Percentiles rank a stretch among this genome's conserved stretches.
These are phyloP conservation scores for Hypotaenidia philippensis DNA, from an alignment of 2,797 vertebrate species.

Conservation along the genomic window DNA sequence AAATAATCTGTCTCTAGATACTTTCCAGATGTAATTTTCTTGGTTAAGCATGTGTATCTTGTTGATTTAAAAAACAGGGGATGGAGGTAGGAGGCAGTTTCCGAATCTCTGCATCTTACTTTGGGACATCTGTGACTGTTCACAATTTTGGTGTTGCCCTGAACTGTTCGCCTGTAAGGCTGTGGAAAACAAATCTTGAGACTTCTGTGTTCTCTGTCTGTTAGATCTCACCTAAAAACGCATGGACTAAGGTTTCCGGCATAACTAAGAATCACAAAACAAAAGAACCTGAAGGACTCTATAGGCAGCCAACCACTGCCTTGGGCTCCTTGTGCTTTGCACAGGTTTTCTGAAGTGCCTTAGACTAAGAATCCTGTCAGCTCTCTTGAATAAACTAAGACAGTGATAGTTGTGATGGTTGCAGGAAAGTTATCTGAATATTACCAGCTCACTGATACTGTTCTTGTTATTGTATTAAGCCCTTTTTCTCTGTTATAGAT, in stretches of 20 bases:
- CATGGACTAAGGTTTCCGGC: background rate
- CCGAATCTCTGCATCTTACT: slow-evolving; percentile 14
- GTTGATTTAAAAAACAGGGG: slow-evolving; percentile 37
- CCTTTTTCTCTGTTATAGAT: background rate
- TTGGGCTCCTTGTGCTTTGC: background rate
- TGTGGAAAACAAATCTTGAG: background rate
- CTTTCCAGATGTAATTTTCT: slow-evolving; percentile 45
- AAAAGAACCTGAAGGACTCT: background rate
- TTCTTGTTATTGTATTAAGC: background rate
- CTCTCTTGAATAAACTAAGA: background rate
- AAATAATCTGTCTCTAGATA: slow-evolving; percentile 5
- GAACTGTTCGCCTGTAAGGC: background rate
- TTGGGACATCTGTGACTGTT: background rate
- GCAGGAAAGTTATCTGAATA: background rate
- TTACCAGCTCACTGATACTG: background rate
- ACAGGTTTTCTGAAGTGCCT: background rate
- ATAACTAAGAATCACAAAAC: background rate
- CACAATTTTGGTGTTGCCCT: background rate
- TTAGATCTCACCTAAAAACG: background rate
- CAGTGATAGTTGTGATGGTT: background rate
- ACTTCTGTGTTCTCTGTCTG: background rate
- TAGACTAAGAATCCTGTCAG: background rate
- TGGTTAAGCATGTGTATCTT: background rate
- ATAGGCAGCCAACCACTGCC: background rate
- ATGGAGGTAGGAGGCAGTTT: background rate